Evolutionary conservation across 1,140 invertebrate genomes (phyloP).

Genomic region (Formica selysi): DNA sequence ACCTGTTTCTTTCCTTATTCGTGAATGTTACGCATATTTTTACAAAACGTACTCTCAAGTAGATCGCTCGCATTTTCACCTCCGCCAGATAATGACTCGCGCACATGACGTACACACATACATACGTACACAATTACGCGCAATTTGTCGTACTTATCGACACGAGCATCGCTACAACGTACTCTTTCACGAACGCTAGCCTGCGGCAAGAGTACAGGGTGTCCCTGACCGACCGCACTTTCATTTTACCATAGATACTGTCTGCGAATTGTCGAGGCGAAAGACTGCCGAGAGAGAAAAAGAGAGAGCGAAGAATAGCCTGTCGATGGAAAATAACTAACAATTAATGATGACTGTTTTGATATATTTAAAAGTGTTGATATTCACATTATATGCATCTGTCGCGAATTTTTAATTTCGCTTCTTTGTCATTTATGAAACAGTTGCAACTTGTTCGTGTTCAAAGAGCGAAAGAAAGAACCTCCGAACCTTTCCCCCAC

Average conservation of each 20-base stretch:
- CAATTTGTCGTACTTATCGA: constrained; percentile 75
- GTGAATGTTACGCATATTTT: constrained; percentile 8
- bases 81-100: constrained; percentile 61
- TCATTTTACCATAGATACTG: constrained; percentile 16
- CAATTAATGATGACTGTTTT: constrained; percentile 17
- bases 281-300: neutral
- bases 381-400: neutral
- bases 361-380: neutral
- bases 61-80: constrained; percentile 58
- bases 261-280: constrained; percentile 20
- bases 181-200: constrained; percentile 58
- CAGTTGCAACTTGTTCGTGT: neutral
- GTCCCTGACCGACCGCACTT: constrained; percentile 51
- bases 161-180: constrained; percentile 55
- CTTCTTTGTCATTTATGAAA: constrained; percentile 14
- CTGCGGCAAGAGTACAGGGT: constrained; percentile 54
- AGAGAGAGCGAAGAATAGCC: neutral
- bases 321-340: constrained; percentile 31
- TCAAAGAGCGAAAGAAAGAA: neutral
- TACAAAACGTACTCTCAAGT: constrained; percentile 28
- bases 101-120: constrained; percentile 15
- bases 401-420: neutral
- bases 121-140: constrained; percentile 65
- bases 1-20: constrained; percentile 9
- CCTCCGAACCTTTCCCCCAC: too few species aligned